Evolutionary conservation across 2,113 vertebrate species (phyloP).

Genomic region (Henicopernis longicauda): DNA sequence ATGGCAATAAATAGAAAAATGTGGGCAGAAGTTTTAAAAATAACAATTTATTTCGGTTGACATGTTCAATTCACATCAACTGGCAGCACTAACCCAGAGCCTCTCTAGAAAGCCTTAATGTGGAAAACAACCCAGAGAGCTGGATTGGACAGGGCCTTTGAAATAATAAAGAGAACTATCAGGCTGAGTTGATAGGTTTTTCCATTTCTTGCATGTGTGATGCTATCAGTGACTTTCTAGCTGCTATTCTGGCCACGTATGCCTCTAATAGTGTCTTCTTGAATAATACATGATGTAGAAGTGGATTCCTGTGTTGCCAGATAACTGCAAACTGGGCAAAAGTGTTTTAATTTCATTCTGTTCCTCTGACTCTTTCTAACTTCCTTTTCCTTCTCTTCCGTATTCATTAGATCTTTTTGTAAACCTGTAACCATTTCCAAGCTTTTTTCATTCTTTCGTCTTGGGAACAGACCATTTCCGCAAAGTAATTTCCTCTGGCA

Average conservation of each 20-base stretch:
- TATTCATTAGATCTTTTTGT: neutral
- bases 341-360: neutral
- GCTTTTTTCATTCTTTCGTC: neutral
- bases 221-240: neutral
- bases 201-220: neutral
- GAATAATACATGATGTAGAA: neutral
- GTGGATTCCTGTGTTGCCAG: neutral
- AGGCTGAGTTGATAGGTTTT: neutral
- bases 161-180: neutral
- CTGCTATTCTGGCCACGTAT: neutral
- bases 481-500: neutral
- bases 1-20: neutral
- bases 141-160: neutral
- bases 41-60: neutral
- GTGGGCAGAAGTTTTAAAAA: neutral
- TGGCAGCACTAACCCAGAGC: neutral
- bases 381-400: neutral
- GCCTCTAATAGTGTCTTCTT: neutral
- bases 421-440: neutral
- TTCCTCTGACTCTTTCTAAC: neutral
- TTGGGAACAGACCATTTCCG: neutral
- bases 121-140: neutral
- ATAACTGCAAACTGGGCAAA: neutral
- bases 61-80: neutral
- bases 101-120: neutral